Base-by-base conservation (phyloP, 2,797 vertebrate species). In the Tinamus major region DNA sequence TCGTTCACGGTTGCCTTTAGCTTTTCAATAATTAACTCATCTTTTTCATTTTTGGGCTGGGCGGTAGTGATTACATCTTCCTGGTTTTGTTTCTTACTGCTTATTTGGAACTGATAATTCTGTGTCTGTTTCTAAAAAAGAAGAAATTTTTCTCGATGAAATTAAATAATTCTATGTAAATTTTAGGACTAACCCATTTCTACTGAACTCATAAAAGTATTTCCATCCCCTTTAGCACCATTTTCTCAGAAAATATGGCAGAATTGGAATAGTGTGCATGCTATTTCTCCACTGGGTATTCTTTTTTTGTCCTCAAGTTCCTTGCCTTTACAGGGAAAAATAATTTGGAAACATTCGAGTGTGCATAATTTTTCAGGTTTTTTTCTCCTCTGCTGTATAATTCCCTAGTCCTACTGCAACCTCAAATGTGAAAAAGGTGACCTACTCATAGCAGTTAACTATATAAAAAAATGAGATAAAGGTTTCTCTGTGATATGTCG, bases 1-100 rank as follows among this genome's bases (percentile, higher is more conserved):
- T 98, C 97, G 63, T 96, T 97, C 92, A 98, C 96, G 87, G 96
- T 94, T 46, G 84, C 92, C 92, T 97, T 97, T 44, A 98, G 82
- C 67, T 98, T 98, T 91, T 97, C 97, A 91, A 97, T 96, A 90
- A 97, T 94, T 65, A 93, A 56, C 39, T 97, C 87, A 46, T 97
- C 92, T 12, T 79, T 97, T 75, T 95, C 93, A 78, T 70, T 82
- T 94, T 94, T 63, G 5, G 90, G 65, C 19, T 96, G 93, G 56
- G 48, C 91, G 85, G 12, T 85, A 56, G 75, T 72, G 90, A 91
- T 90, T 74, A 58, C 39, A 5, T 96, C 93, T 56, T 95, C 95
- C 17, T 85, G 35, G 46, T 49, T 90, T 62, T 93, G 94, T 31
- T 95, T 96, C 56, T 96, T 95, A 87, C 65, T 95, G 17, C 13